Conservation (phyloP, 2,888 invertebrate species). For the Uropetala carovei region DNA sequence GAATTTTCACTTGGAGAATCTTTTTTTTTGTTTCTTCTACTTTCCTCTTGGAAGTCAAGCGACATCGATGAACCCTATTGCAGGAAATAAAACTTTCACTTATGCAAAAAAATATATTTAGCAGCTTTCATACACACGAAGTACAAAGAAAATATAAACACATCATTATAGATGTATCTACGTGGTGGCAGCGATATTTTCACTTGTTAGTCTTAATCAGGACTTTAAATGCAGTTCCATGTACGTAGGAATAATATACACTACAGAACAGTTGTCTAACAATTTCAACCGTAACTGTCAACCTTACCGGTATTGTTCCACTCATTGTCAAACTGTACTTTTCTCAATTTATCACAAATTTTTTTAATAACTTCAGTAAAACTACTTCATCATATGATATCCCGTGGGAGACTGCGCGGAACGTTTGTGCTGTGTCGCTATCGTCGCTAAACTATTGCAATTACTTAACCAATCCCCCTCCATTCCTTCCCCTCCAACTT, state of each 20-base stretch:
- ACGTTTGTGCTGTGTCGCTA: slow-evolving; percentile 23
- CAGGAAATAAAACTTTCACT: no score
- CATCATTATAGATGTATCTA: no score
- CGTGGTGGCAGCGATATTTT: no score
- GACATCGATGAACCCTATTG: slow-evolving; percentile 18
- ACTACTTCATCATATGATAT: background rate
- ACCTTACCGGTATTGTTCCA: slow-evolving; percentile 23
- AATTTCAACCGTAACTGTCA: background rate
- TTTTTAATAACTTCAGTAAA: background rate
- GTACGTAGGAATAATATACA: no score
- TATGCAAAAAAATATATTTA: background rate
- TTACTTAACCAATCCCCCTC: background rate
- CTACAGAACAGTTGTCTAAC: no score
- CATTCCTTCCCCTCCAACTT: background rate
- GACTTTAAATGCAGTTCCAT: no score
- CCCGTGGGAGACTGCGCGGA: background rate
- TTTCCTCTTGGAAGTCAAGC: slow-evolving; percentile 16
- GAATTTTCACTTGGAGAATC: slow-evolving; percentile 31
- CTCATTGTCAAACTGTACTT: slow-evolving; percentile 43
- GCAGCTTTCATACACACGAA: background rate
- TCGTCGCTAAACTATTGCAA: no score
- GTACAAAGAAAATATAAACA: background rate
- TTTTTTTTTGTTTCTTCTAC: background rate
- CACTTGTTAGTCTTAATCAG: no score
- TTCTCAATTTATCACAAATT: background rate